A percentile compares a stretch with the other conserved stretches of the same genome.
Conservation (phyloP, 1,140 invertebrate species). For the Hestina assimilis region DNA sequence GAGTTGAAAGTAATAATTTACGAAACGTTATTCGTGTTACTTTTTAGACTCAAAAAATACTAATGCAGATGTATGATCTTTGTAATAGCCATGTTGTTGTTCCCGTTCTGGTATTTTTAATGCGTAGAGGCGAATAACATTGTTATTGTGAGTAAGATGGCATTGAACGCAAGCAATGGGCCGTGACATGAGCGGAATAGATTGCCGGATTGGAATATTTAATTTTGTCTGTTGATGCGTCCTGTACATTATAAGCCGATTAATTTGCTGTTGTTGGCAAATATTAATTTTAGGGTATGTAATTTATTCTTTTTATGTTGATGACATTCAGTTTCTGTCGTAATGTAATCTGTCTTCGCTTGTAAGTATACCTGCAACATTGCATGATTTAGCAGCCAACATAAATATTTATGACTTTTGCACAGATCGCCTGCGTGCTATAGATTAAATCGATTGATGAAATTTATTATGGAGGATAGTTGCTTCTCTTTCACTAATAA, state of each 20-base stretch:
- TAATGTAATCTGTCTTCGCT: too few relatives aligned
- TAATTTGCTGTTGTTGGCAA: too few relatives aligned
- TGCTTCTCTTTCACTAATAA: too few relatives aligned
- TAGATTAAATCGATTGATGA: too few relatives aligned
- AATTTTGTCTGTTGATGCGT: neutral
- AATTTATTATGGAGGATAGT: too few relatives aligned
- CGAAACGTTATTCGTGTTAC: neutral
- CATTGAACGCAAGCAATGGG: slow-evolving; percentile 45
- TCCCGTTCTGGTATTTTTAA: neutral
- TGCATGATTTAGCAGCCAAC: neutral
- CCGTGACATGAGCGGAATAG: slow-evolving; percentile 35
- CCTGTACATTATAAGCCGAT: neutral
- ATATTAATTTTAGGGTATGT: too few relatives aligned
- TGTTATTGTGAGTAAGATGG: slow-evolving; percentile 12
- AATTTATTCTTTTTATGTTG: too few relatives aligned
- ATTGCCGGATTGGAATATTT: slow-evolving; percentile 22
- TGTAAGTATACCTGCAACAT: neutral
- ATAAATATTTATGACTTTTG: slow-evolving; percentile 1
- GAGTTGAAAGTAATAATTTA: slow-evolving; percentile 8
- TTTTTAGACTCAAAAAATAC: neutral
- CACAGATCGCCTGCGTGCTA: too few relatives aligned
- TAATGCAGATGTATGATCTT: neutral
- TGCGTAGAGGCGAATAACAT: slow-evolving; percentile 14
- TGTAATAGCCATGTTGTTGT: neutral
- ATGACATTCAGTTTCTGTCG: too few relatives aligned